Base-by-base conservation (phyloP, 2,888 invertebrate species). In the Brenthis ino region DNA sequence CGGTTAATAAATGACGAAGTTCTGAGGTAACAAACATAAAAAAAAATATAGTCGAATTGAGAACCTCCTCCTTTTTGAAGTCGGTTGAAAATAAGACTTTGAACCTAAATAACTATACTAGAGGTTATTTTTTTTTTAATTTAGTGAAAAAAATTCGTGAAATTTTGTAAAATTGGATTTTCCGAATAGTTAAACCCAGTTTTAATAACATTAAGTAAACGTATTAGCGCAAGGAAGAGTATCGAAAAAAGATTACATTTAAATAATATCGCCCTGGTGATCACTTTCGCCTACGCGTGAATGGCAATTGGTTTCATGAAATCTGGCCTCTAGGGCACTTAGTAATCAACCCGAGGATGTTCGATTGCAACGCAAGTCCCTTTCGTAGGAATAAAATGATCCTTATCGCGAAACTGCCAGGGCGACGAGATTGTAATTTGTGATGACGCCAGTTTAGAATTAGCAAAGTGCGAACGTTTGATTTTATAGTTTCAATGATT, bases 161-260 rank as follows among this genome's bases (percentile, higher is more conserved):
- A 33, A 12, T 60, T 60, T 60, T 33, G 13, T 50, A 50, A 68
- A 47, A 64, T 68, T 68, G 53, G 20, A 58, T 57, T 65, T 65
- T 72, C 50, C 57, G 65, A 55, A 53, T 64, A 64, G 63, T 66
- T 64, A 65, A 69, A 71, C 65, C 60, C 69, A 54, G 67, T 71
- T 76, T 76, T 74, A 77, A 76, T 76, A 75, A 73, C 72, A 74
- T 74, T 73, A 76, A 74, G 75, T 72, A 74, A 72, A 69, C 66
- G 69, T 77, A 77, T 77, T 79, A 77, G 76, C 75, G 75, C 68
- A 76, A 82, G 86, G 82, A 86, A 85, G 86, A 87, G 89, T 91
- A 91, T 91, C 87, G 91, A 90, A 88, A 91, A 91, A 89, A 91
- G 87, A 91, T 92, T 86, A 91, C 91, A 90, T 91, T 91, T 91